Evolutionary conservation across 2,113 vertebrate genomes (phyloP).

Genomic region (Brachypodius melanocephalos): DNA sequence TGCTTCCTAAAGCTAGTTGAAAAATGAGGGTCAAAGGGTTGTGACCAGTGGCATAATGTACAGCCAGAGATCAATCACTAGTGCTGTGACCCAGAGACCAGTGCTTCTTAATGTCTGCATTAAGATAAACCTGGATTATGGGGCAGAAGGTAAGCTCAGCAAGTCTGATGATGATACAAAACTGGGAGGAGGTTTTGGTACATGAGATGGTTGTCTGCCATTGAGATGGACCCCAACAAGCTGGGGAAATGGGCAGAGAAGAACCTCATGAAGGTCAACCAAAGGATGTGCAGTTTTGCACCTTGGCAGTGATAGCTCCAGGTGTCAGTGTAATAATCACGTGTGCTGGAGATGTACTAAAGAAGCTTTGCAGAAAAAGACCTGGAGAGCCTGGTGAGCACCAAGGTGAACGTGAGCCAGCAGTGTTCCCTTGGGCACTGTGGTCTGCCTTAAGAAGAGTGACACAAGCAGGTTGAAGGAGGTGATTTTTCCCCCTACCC

Average conservation of each 20-base stretch:
- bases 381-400: background rate
- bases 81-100: background rate
- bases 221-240: accelerated
- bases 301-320: background rate
- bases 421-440: too few species aligned
- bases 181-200: background rate
- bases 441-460: background rate
- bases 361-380: background rate
- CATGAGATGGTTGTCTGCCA: background rate
- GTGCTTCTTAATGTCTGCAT: background rate
- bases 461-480: background rate
- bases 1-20: background rate
- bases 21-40: background rate
- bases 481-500: background rate
- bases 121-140: background rate
- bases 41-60: background rate
- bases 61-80: background rate
- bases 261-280: background rate
- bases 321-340: accelerated
- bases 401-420: background rate
- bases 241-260: background rate
- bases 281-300: background rate
- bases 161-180: background rate
- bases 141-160: background rate
- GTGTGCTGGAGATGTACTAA: too few species aligned